phyloP scores from a whole-genome alignment of 2,113 vertebrate species.

The Leptobrachium ailaonicum region DNA sequence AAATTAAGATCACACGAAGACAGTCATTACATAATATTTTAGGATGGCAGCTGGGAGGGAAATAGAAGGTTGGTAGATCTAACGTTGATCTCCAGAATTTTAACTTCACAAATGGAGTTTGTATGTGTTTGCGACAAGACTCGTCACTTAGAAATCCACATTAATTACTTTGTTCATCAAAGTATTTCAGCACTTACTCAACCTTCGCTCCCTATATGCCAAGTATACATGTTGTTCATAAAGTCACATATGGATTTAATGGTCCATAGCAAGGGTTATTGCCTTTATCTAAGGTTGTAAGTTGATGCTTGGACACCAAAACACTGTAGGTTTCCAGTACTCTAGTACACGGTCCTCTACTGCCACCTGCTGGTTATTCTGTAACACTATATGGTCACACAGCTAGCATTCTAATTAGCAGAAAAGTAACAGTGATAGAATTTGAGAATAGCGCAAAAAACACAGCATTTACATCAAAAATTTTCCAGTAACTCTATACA shows the following conservation, averaged over 20 bases:
- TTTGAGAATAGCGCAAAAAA: no score
- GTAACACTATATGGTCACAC: background rate
- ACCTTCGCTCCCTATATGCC: background rate
- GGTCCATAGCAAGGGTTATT: background rate
- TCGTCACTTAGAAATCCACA: background rate
- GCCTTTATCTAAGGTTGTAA: background rate
- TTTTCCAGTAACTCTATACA: no score
- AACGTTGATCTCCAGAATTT: no score
- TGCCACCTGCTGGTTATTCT: constrained; percentile 1
- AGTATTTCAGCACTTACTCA: background rate
- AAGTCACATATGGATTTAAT: constrained; percentile 4
- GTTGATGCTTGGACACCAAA: background rate
- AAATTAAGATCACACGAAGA: no score
- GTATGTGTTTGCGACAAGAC: no score
- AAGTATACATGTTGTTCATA: background rate
- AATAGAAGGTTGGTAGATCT: no score
- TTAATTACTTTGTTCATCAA: background rate
- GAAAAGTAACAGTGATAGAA: no score
- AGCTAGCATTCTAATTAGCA: no score
- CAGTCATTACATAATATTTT: no score
- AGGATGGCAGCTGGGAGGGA: no score
- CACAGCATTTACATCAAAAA: no score
- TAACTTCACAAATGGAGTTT: no score
- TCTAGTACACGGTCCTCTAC: background rate
- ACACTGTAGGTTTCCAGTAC: background rate